Evolutionary conservation across 2,888 invertebrate genomes (phyloP).

Genomic region (Magallana nippona): DNA sequence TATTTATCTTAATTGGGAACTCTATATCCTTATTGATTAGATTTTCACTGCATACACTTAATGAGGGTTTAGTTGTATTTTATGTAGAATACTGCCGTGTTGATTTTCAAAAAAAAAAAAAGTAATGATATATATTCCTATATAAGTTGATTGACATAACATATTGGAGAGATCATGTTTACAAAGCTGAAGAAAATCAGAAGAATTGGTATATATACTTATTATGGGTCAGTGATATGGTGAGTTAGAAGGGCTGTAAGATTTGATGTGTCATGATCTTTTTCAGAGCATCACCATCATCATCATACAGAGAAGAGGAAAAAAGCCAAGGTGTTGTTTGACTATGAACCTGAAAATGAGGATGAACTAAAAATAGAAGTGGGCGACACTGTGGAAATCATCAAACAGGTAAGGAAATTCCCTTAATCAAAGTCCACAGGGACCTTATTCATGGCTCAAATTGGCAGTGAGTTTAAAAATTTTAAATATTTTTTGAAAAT

Average conservation of each 20-base stretch:
- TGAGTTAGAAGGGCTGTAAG: too few relatives aligned
- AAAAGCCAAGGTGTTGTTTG: conserved; percentile 73
- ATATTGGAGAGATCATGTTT: background rate
- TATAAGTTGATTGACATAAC: background rate
- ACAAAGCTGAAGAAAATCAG: background rate
- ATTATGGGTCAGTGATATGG: too few relatives aligned
- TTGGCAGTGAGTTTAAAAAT: too few relatives aligned
- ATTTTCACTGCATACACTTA: background rate
- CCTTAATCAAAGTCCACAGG: too few relatives aligned
- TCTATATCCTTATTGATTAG: conserved; percentile 1
- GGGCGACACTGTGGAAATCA: conserved; percentile 93
- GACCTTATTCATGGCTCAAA: too few relatives aligned
- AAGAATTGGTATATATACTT: background rate
- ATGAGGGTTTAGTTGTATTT: background rate
- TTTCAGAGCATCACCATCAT: conserved; percentile 2
- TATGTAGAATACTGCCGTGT: too few relatives aligned
- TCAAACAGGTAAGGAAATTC: conserved; percentile 86
- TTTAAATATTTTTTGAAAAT: too few relatives aligned
- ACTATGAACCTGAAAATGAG: conserved; percentile 93
- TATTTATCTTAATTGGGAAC: background rate
- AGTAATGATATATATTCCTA: too few relatives aligned
- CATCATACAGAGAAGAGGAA: conserved; percentile 45
- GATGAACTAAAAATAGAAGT: conserved; percentile 94
- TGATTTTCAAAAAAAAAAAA: too few relatives aligned
- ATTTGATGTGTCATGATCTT: background rate